Evolutionary conservation across 2,113 vertebrate genomes (phyloP).

Genomic region (Pseudorhombus dupliciocellatus): DNA sequence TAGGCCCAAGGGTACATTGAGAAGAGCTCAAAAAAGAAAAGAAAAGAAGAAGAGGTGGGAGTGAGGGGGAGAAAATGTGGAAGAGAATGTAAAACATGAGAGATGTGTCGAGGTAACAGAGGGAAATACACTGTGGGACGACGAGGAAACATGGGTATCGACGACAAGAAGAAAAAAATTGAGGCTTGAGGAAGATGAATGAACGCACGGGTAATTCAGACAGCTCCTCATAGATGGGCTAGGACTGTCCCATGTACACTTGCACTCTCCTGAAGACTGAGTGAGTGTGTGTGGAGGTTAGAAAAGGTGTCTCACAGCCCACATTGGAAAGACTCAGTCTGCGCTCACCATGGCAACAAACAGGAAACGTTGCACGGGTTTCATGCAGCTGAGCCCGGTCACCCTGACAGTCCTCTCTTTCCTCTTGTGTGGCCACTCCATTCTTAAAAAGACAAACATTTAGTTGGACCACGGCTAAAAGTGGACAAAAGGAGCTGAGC

Average conservation of each 20-base stretch:
- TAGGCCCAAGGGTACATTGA: constrained; percentile 68
- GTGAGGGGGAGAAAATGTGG: constrained; percentile 37
- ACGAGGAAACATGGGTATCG: not conserved
- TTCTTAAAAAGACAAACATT: constrained; percentile 66
- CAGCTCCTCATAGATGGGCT: constrained; percentile 19
- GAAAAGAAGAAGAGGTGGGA: constrained; percentile 34
- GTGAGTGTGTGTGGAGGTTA: constrained; percentile 25
- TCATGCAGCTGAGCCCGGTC: constrained; percentile 55
- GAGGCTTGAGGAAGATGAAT: not conserved
- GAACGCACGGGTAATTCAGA: constrained; percentile 29
- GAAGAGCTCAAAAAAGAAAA: constrained; percentile 71
- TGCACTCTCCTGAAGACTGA: constrained; percentile 1
- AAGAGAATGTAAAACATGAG: constrained; percentile 48
- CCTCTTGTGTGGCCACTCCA: constrained; percentile 66
- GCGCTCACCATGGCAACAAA: constrained; percentile 65
- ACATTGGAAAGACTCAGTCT: constrained; percentile 54
- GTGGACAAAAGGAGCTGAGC: constrained; percentile 61
- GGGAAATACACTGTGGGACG: not conserved
- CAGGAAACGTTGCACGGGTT: constrained; percentile 65
- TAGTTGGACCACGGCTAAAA: constrained; percentile 61
- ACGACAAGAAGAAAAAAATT: not conserved
- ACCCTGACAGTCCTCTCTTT: constrained; percentile 54
- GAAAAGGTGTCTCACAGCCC: constrained; percentile 65
- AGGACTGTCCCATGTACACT: not conserved
- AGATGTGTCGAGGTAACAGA: constrained; percentile 22